phyloP scores from a whole-genome alignment of 2,888 invertebrate genomes.

The Corbicula japonica region DNA sequence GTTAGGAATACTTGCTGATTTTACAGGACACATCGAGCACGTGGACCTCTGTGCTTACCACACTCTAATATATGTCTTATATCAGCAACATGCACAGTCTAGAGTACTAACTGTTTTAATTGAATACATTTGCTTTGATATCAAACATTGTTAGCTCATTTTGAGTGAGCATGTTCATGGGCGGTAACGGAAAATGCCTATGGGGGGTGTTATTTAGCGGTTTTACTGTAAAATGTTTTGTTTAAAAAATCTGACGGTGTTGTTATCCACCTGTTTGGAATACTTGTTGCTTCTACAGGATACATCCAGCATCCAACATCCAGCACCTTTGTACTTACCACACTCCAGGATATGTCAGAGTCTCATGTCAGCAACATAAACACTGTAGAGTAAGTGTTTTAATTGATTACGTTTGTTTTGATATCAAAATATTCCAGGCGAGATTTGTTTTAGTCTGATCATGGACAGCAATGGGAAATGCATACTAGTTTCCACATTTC shows the following conservation, averaged over 20 bases:
- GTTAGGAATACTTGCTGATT: too few species aligned
- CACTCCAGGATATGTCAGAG: conserved; percentile 27
- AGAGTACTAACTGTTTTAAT: too few species aligned
- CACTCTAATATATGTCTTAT: too few species aligned
- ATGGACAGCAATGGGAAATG: not conserved
- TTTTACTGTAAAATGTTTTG: too few species aligned
- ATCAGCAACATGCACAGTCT: too few species aligned
- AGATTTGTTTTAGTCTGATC: not conserved
- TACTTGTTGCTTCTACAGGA: conserved; percentile 58
- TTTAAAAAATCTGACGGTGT: conserved; percentile 57
- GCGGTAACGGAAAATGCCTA: too few species aligned
- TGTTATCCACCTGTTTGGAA: conserved; percentile 61
- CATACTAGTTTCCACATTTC: not conserved
- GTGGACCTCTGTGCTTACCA: too few species aligned
- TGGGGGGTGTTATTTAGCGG: too few species aligned
- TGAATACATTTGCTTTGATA: too few species aligned
- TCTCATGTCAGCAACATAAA: conserved; percentile 6
- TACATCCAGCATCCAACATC: conserved; percentile 27
- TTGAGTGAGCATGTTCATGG: too few species aligned
- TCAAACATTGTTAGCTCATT: too few species aligned
- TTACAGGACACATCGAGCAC: too few species aligned
- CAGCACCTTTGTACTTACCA: conserved; percentile 3
- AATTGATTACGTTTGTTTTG: not conserved
- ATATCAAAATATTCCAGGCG: not conserved
- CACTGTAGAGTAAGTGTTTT: not conserved